These are phyloP conservation scores for Phenganax marumi DNA, from an alignment of 92 coral and sea anemone species.

Conservation along the genomic window DNA sequence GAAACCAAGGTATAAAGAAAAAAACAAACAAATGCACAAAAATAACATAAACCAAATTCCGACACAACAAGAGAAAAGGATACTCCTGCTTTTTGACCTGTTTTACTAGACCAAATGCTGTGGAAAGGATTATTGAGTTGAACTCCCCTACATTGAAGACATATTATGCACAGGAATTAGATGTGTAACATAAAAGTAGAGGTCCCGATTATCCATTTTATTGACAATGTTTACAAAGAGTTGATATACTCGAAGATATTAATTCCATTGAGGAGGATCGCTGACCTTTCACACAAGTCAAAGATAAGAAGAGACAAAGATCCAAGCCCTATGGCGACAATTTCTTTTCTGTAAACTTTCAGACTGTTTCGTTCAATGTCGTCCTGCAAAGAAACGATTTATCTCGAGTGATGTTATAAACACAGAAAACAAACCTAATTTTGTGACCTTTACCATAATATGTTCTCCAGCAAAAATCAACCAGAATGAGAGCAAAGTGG, in stretches of 20 bases:
- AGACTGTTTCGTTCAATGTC: constrained; percentile 81
- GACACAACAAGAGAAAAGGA: constrained; percentile 57
- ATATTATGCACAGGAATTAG: background rate
- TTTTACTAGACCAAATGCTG: constrained; percentile 91
- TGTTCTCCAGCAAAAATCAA: constrained; percentile 95
- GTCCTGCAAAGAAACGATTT: constrained; percentile 55
- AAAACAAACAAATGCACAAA: background rate
- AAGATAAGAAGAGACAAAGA: constrained; percentile 75
- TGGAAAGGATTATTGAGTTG: constrained; percentile 90
- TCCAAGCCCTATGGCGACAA: constrained; percentile 77
- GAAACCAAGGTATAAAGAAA: background rate
- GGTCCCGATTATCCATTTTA: background rate
- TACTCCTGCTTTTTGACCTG: constrained; percentile 81
- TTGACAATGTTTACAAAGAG: background rate
- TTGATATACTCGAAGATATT: too few species aligned
- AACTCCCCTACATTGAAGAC: constrained; percentile 71
- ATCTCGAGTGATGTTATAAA: background rate
- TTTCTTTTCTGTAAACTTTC: constrained; percentile 77
- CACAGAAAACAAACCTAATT: background rate
- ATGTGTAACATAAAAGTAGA: background rate
- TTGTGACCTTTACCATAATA: constrained; percentile 68
- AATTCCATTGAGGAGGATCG: too few species aligned
- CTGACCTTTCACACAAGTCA: constrained; percentile 95
- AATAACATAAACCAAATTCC: too few species aligned
- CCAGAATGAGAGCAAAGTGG: constrained; percentile 87